Percentiles rank a stretch among this genome's conserved stretches.
Evolutionary conservation across 2,797 vertebrate species (phyloP).

Genomic region (Pyrocephalus nanus): DNA sequence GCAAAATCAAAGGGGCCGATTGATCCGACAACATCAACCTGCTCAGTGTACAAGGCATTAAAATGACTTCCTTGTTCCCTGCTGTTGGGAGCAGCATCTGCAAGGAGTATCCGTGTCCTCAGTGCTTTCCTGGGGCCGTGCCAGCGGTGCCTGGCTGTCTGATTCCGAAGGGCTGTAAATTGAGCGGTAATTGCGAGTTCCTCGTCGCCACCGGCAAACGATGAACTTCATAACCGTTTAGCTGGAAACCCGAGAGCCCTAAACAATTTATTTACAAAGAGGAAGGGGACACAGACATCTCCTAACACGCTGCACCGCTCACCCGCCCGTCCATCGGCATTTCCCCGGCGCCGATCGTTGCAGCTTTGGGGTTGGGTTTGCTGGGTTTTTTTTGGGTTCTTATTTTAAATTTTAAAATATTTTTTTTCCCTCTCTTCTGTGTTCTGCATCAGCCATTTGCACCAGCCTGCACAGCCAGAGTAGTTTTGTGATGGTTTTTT

Average conservation of each 20-base stretch:
- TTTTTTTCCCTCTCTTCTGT: background rate
- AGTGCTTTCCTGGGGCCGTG: slow-evolving; percentile 63
- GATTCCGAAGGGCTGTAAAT: slow-evolving; percentile 65
- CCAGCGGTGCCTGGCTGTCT: slow-evolving; percentile 69
- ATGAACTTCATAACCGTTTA: slow-evolving; percentile 72
- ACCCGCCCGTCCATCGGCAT: background rate
- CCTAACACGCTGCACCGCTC: slow-evolving; percentile 50
- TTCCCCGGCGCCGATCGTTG: slow-evolving; percentile 32
- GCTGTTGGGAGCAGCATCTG: slow-evolving; percentile 23
- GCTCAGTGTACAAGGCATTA: slow-evolving; percentile 11
- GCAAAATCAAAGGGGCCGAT: slow-evolving; percentile 57
- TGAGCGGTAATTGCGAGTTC: slow-evolving; percentile 73
- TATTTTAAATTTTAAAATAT: background rate
- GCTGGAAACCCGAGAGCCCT: slow-evolving; percentile 72
- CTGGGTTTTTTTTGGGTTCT: background rate
- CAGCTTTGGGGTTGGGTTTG: background rate
- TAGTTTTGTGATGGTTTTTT: background rate
- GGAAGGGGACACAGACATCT: slow-evolving; percentile 55
- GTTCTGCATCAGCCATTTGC: background rate
- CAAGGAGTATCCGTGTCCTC: slow-evolving; percentile 57
- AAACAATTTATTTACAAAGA: slow-evolving; percentile 77
- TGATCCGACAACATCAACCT: background rate
- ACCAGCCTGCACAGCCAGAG: background rate
- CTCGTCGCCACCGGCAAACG: slow-evolving; percentile 60
- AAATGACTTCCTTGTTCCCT: slow-evolving; percentile 60